Conservation (phyloP, 2,888 invertebrate species). For the Aspidiotus destructor region DNA sequence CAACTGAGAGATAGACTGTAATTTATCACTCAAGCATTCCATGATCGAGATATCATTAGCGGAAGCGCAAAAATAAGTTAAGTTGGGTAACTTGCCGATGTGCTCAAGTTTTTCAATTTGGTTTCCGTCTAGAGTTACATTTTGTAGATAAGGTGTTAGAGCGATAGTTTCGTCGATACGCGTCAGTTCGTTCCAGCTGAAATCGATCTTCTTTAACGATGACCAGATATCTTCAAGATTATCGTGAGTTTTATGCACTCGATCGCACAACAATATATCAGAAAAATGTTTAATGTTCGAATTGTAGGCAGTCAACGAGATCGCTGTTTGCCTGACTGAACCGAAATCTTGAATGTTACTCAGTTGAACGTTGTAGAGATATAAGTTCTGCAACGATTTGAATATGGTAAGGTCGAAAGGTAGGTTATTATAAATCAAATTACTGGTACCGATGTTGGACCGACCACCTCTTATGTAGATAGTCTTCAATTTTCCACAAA, state of each 20-base stretch:
- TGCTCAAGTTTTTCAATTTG: conserved; percentile 62
- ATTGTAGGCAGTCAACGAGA: conserved; percentile 51
- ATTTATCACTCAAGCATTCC: conserved; percentile 67
- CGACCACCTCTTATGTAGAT: conserved; percentile 59
- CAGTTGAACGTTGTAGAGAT: conserved; percentile 58
- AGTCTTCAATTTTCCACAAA: conserved; percentile 63
- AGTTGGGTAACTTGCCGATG: conserved; percentile 64
- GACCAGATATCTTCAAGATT: conserved; percentile 41
- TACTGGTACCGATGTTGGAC: conserved; percentile 65
- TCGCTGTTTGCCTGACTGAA: conserved; percentile 54
- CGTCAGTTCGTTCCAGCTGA: conserved; percentile 65
- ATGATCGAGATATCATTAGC: conserved; percentile 66
- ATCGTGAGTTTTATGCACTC: conserved; percentile 58
- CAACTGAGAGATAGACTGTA: conserved; percentile 79
- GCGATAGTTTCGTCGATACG: conserved; percentile 71
- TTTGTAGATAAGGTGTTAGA: conserved; percentile 60
- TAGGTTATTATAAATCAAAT: conserved; percentile 69
- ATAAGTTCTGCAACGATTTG: conserved; percentile 62
- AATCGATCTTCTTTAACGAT: conserved; percentile 58
- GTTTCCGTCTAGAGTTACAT: conserved; percentile 67
- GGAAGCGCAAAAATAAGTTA: conserved; percentile 66
- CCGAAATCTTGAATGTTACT: conserved; percentile 55
- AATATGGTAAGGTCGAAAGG: conserved; percentile 74
- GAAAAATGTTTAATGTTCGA: conserved; percentile 59
- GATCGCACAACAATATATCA: conserved; percentile 74